Evolutionary conservation across 2,113 vertebrate genomes (phyloP).

Genomic region (Cryptomyrus ogoouensis): DNA sequence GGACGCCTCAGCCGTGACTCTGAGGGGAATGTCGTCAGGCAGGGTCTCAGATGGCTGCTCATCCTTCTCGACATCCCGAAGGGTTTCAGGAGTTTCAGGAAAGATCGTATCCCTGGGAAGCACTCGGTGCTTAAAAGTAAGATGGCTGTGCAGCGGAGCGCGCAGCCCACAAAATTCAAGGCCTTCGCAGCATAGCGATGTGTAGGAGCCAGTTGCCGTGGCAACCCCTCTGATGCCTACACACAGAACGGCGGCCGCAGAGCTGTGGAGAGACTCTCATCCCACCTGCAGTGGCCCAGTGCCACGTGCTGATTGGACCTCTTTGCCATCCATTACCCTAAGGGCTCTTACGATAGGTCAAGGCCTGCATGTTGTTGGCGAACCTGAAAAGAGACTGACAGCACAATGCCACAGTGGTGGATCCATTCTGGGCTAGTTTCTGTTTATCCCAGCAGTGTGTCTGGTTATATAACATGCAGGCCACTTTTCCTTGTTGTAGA

Average conservation of each 20-base stretch:
- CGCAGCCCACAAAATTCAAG: background rate
- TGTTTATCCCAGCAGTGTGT: background rate
- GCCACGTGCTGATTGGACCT: conserved; percentile 2
- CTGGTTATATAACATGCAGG: background rate
- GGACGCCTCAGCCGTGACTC: background rate
- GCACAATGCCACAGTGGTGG: background rate
- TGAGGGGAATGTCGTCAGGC: background rate
- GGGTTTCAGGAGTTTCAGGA: background rate
- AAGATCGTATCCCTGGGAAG: background rate
- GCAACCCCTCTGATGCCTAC: conserved; percentile 23
- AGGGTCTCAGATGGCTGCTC: background rate
- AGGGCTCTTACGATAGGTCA: background rate
- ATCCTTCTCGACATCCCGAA: background rate
- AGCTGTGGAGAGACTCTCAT: conserved; percentile 10
- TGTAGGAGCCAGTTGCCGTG: conserved; percentile 24
- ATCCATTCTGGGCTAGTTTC: background rate
- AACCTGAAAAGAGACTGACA: too few species aligned
- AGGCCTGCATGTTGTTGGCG: background rate
- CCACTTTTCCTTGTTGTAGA: background rate
- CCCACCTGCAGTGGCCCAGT: background rate
- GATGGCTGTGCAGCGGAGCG: background rate
- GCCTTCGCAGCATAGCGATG: background rate
- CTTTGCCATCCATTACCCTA: background rate
- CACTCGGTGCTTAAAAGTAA: background rate
- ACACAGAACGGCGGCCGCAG: background rate